phyloP scores from a whole-genome alignment of 2,888 invertebrate genomes.

The Himalopsyche tibetana region DNA sequence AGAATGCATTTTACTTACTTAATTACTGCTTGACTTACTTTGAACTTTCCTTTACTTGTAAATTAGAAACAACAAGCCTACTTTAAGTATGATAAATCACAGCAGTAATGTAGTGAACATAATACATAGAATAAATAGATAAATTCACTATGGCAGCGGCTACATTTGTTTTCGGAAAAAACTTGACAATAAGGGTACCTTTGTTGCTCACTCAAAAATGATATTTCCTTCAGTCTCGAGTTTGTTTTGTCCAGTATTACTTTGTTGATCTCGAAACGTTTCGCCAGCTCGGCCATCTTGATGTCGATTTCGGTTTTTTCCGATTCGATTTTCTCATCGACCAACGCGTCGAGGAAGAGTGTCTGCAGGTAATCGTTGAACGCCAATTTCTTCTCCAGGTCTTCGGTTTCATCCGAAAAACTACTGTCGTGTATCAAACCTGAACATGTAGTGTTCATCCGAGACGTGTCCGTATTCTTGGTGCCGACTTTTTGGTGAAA shows the following conservation, averaged over 20 bases:
- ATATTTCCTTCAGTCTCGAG: constrained; percentile 73
- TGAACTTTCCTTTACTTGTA: too few relatives aligned
- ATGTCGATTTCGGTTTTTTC: too few relatives aligned
- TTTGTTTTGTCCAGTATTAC: constrained; percentile 74
- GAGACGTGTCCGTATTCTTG: too few relatives aligned
- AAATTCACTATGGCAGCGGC: too few relatives aligned
- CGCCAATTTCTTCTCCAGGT: constrained; percentile 72
- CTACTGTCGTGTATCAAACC: neutral
- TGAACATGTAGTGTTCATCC: too few relatives aligned
- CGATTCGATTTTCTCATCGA: constrained; percentile 72
- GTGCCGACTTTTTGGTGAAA: too few relatives aligned
- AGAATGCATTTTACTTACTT: too few relatives aligned
- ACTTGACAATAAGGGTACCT: constrained; percentile 68
- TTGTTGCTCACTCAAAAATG: constrained; percentile 74
- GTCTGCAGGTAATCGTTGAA: constrained; percentile 67
- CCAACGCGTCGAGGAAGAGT: constrained; percentile 72
- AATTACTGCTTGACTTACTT: too few relatives aligned
- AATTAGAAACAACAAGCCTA: too few relatives aligned
- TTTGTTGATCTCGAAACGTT: constrained; percentile 73
- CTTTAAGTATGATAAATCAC: too few relatives aligned
- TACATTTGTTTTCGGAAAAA: neutral
- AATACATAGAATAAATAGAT: too few relatives aligned
- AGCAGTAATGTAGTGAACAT: too few relatives aligned
- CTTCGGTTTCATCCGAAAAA: constrained; percentile 67
- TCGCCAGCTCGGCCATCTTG: constrained; percentile 69